Base-by-base conservation (phyloP, 2,797 vertebrate genomes). In the Acrossocheilus fasciatus region DNA sequence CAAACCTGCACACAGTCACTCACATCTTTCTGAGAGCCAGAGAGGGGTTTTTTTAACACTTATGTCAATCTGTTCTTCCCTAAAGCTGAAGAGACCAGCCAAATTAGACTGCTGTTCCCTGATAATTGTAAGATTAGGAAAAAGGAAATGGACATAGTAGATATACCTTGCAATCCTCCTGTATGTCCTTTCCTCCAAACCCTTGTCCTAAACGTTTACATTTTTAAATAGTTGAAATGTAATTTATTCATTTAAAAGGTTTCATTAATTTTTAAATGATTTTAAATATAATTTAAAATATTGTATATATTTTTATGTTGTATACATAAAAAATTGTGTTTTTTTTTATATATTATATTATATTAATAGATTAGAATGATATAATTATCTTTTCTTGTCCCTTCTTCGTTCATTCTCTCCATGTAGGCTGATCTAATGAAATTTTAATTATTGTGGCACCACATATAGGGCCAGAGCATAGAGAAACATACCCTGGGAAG, bases 51-150 rank as follows among this genome's bases (percentile, higher is more conserved):
- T 66, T 59, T 93, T 93, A 66, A 59, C 15, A 18, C 94, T 95
- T 96, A 97, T 96, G 95, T 95, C 94, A 95, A 96, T 97, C 96
- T 96, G 92, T 92, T 93, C 92, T 93, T 94, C 94, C 95, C 95
- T 95, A 96, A 96, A 96, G 94, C 95, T 92, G 94, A 93, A 95
- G 95, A 96, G 93, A 94, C 94, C 93, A 94, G 93, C 94, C 94
- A 95, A 96, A 96, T 96, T 96, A 96, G 96, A 96, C 95, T 96
- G 96, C 95, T 95, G 92, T 93, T 94, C 93, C 92, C 95, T 96
- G 96, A 96, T 97, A 96, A 96, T 96, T 96, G 95, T 96, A 95
- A 96, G 96, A 97, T 96, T 95, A 96, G 95, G 95, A 8, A 96
- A 96, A 96, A 57, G 47, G 18, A 76, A 62, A 66, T 39, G 36